These are phyloP conservation scores for Cepaea nemoralis DNA, from an alignment of 1,140 invertebrate species.

Conservation along the genomic window DNA sequence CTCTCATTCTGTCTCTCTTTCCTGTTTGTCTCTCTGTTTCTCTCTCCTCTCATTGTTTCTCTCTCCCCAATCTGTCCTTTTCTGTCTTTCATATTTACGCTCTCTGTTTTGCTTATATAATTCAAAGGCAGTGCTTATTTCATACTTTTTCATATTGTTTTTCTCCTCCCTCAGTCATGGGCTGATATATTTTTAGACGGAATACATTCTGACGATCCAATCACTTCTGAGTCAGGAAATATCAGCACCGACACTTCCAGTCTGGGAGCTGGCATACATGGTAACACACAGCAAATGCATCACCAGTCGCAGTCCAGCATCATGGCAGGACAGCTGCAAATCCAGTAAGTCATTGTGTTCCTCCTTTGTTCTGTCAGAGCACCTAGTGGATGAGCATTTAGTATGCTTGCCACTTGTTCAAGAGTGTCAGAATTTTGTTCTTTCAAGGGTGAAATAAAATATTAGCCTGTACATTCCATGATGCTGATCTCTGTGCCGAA, in stretches of 20 bases:
- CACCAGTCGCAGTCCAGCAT: conserved; percentile 8
- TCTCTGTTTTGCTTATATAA: too few species aligned
- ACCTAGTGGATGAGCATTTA: too few species aligned
- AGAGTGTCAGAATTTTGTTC: too few species aligned
- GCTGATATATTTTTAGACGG: conserved; percentile 37
- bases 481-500: too few species aligned
- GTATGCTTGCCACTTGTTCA: too few species aligned
- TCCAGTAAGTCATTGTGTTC: conserved; percentile 36
- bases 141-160: conserved; percentile 10
- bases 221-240: not conserved
- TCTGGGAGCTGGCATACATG: conserved; percentile 5
- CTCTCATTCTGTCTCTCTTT: too few species aligned
- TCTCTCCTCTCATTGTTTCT: too few species aligned
- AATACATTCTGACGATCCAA: conserved; percentile 35
- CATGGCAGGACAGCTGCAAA: conserved; percentile 23
- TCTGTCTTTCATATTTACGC: too few species aligned
- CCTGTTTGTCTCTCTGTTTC: too few species aligned
- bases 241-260: not conserved
- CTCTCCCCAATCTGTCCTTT: not conserved
- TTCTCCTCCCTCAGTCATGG: conserved; percentile 31
- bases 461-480: too few species aligned
- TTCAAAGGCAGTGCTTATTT: not conserved
- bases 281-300: not conserved
- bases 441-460: too few species aligned
- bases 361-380: too few species aligned